Conservation (phyloP, 53 echinoderm and acorn worm genomes). For the Holothuria leucospilota region DNA sequence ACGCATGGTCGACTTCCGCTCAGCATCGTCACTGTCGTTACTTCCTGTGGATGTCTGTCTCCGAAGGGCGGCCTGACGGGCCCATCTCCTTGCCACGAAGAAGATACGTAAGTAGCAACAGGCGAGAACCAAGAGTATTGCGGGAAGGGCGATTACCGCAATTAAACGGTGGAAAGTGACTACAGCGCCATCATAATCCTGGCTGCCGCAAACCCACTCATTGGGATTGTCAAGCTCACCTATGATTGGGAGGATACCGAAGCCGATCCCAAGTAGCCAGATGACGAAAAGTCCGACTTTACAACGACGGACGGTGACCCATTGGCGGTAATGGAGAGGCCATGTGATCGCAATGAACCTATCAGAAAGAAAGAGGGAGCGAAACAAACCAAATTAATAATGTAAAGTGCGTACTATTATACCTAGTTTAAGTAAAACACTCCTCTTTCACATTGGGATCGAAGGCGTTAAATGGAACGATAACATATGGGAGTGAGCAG, state of each 20-base stretch:
- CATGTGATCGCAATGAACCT: constrained; percentile 40
- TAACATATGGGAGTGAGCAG: too few species aligned
- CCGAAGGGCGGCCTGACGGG: constrained; percentile 1
- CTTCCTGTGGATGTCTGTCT: not conserved
- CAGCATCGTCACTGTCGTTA: not conserved
- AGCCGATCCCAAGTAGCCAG: constrained; percentile 26
- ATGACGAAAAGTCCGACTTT: constrained; percentile 27
- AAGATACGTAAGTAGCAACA: constrained; percentile 42
- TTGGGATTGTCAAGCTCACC: constrained; percentile 33
- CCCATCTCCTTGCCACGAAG: constrained; percentile 40
- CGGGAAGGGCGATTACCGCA: constrained; percentile 23
- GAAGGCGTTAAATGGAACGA: too few species aligned
- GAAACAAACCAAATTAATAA: too few species aligned
- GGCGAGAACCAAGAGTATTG: constrained; percentile 15
- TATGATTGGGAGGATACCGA: constrained; percentile 18
- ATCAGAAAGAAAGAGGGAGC: not conserved
- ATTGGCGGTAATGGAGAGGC: constrained; percentile 33
- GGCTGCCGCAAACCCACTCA: constrained; percentile 39
- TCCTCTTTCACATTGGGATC: too few species aligned
- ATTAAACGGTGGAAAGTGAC: constrained; percentile 36
- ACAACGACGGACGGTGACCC: constrained; percentile 23
- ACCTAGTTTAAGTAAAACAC: too few species aligned
- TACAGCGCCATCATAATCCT: constrained; percentile 4
- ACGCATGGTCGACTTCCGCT: constrained; percentile 25
- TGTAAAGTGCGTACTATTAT: too few species aligned